These are phyloP conservation scores for Calvadosia cruxmelitensis DNA, from an alignment of 30 jellyfish, hydroid and myxozoan species.

Conservation along the genomic window DNA sequence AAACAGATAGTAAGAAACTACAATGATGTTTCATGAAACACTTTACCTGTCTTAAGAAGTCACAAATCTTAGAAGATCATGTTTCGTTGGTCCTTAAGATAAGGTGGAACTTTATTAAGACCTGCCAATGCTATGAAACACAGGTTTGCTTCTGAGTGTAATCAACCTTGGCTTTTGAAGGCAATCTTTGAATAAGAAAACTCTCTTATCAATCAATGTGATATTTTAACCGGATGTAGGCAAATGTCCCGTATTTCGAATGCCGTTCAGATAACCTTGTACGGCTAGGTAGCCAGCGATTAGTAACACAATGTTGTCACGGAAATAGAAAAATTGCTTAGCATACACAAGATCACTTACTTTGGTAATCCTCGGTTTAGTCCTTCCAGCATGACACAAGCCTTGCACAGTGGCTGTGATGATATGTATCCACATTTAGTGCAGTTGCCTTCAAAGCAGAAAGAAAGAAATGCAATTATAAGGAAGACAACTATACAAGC, in stretches of 20 bases:
- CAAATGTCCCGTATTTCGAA: not conserved
- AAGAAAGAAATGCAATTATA: not conserved
- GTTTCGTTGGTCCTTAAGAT: too few relatives aligned
- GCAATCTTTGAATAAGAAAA: too few relatives aligned
- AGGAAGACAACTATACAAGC: not conserved
- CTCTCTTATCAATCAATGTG: not conserved
- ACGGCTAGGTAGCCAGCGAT: not conserved
- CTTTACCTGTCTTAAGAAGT: too few relatives aligned
- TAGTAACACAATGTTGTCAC: not conserved
- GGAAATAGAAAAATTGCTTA: too few relatives aligned
- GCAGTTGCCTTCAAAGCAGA: conserved; percentile 45
- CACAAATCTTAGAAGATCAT: too few relatives aligned
- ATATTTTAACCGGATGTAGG: not conserved
- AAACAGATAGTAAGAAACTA: too few relatives aligned
- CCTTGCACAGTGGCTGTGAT: conserved; percentile 77
- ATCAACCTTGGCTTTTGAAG: too few relatives aligned
- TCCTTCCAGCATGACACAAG: conserved; percentile 91
- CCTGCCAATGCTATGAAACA: too few relatives aligned
- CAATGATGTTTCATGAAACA: too few relatives aligned
- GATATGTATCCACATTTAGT: conserved; percentile 92
- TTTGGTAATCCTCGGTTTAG: conserved; percentile 86
- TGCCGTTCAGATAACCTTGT: too few relatives aligned
- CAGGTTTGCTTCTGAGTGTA: too few relatives aligned
- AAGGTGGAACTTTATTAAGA: too few relatives aligned
- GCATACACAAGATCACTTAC: conserved; percentile 22